Base-by-base conservation (phyloP, 2,888 invertebrate genomes). In the Holacanthella duospinosa region DNA sequence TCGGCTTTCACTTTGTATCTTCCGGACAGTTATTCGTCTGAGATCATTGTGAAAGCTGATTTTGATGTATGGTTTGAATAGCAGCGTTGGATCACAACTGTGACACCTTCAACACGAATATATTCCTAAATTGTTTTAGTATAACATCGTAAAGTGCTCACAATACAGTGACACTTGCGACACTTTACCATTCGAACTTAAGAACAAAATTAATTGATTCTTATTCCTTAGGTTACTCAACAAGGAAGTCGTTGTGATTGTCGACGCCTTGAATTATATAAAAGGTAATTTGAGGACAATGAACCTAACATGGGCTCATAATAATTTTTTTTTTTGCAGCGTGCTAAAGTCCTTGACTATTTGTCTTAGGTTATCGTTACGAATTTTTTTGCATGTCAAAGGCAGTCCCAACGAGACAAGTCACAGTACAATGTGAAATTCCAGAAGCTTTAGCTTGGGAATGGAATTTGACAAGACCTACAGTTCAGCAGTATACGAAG, bases 231-330 rank as follows among this genome's bases (percentile, higher is more conserved):
- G 78, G 59, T 78, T 85, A 26, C 78, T 93, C 53, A 85, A 85
- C 56, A 83, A 85, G 71, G 86, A 87, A 21, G 86, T 86, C 76
- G 82, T 96, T 6, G 85, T 95, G 19, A 93, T 97, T 74, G 80
- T 95, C 62, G 97, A 97, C 78, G 89, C 88, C 0, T 83, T 88
- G 64, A 97, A 97, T 80, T 97, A 97, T 76, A 96, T 97, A 36
- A 97, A 97, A 85, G 92, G 89, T 85, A 75, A 63, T 59, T 68
- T 53, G 19, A 43, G 43, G n/a, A n/a, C n/a, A 55, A n/a, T n/a
- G n/a, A n/a, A n/a, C n/a, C n/a, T n/a, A n/a, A n/a, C n/a, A n/a
- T n/a, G n/a, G n/a, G n/a, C n/a, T n/a, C n/a, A n/a, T n/a, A n/a
- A n/a, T n/a, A n/a, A n/a, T n/a, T n/a, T n/a, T n/a, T n/a, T n/a